Evolutionary conservation across 2,888 invertebrate genomes (phyloP).

Genomic region (Harpagoxenus sublaevis): DNA sequence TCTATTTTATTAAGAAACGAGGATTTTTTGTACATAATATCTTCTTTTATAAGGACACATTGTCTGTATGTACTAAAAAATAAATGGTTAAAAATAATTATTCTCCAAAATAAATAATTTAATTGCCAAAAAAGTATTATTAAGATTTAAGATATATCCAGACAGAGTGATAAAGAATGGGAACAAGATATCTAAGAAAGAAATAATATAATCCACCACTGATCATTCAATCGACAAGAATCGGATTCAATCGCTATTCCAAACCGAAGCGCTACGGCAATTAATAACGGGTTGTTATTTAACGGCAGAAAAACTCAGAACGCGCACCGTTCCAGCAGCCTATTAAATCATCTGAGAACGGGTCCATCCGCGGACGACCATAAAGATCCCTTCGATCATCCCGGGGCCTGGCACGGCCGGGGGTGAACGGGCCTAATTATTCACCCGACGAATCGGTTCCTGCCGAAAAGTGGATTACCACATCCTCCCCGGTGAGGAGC

Average conservation of each 20-base stretch:
- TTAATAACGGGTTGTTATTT: constrained; percentile 45
- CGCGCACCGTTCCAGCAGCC: constrained; percentile 36
- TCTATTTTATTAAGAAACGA: neutral
- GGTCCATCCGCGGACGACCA: constrained; percentile 27
- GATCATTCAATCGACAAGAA: constrained; percentile 15
- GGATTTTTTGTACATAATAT: neutral
- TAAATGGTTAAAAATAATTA: neutral
- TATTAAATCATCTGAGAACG: constrained; percentile 40
- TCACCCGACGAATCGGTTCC: constrained; percentile 70
- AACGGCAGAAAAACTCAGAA: constrained; percentile 26
- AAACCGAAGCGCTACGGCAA: neutral
- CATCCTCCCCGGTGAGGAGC: constrained; percentile 61
- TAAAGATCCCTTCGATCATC: constrained; percentile 66
- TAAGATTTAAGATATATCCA: neutral
- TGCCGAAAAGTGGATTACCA: constrained; percentile 75
- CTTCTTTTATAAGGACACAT: neutral
- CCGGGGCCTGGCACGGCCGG: constrained; percentile 55
- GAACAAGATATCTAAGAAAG: neutral
- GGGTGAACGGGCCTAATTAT: constrained; percentile 74
- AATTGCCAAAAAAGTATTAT: neutral
- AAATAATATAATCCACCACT: neutral
- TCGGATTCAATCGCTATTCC: constrained; percentile 10
- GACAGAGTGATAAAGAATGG: neutral
- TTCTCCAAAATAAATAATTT: neutral
- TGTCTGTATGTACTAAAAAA: neutral